A percentile compares a stretch with the other conserved stretches of the same genome.
Conservation (phyloP, 2,888 invertebrate species). For the Neoscelio sp. region DNA sequence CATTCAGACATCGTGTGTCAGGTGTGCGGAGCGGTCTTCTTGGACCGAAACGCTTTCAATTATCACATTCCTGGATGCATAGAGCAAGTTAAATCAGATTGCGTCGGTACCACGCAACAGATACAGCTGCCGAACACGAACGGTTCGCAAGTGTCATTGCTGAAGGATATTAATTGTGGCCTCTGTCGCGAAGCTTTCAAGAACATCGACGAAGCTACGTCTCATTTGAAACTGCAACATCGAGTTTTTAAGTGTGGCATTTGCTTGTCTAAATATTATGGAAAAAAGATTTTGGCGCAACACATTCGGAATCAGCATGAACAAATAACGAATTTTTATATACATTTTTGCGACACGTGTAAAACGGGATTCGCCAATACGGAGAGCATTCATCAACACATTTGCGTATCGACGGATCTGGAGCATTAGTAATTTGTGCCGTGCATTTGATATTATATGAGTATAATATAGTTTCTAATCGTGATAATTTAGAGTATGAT, state of each 20-base stretch:
- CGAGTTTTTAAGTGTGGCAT: constrained; percentile 55
- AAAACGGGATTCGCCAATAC: constrained; percentile 48
- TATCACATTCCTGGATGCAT: constrained; percentile 49
- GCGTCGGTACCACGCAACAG: background rate
- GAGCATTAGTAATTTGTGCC: too few species aligned
- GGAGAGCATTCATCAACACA: constrained; percentile 14
- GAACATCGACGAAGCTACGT: constrained; percentile 36
- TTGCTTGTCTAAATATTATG: constrained; percentile 52
- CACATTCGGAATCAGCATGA: constrained; percentile 46
- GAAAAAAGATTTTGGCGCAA: constrained; percentile 47
- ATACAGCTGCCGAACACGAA: background rate
- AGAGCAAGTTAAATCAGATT: constrained; percentile 53
- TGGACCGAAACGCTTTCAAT: constrained; percentile 40
- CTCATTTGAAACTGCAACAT: constrained; percentile 51
- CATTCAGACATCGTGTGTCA: constrained; percentile 57
- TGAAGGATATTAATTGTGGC: constrained; percentile 59
- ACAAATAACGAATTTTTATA: constrained; percentile 5
- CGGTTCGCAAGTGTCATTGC: background rate
- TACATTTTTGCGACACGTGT: constrained; percentile 53
- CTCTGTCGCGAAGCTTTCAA: constrained; percentile 51
- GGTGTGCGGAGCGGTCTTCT: constrained; percentile 55
- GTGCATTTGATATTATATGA: too few species aligned
- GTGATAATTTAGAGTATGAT: too few species aligned
- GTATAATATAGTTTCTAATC: too few species aligned
- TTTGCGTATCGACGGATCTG: constrained; percentile 34